These are phyloP conservation scores for Diaperis boleti DNA, from an alignment of 2,888 invertebrate genomes.

Conservation along the genomic window DNA sequence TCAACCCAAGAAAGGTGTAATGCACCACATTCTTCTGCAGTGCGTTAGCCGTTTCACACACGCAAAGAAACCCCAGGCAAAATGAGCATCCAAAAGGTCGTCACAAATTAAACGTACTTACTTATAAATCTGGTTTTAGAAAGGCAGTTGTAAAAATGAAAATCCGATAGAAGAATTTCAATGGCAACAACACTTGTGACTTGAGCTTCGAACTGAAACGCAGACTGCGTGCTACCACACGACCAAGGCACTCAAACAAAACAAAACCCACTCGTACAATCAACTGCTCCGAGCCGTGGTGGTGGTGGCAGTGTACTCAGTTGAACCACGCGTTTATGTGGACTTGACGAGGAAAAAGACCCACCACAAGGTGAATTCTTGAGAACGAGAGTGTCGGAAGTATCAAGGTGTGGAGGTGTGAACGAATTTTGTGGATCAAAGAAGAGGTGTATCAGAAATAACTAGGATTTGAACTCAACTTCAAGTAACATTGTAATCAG, in stretches of 20 bases:
- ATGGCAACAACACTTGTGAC: slow-evolving; percentile 13
- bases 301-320: slow-evolving; percentile 41
- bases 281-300: slow-evolving; percentile 30
- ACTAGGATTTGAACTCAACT: too few relatives aligned
- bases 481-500: too few relatives aligned
- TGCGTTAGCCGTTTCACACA: too few relatives aligned
- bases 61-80: too few relatives aligned
- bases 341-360: slow-evolving; percentile 5
- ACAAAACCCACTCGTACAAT: slow-evolving; percentile 34
- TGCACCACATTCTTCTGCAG: too few relatives aligned
- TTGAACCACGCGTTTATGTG: slow-evolving; percentile 28
- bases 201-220: slow-evolving; percentile 24
- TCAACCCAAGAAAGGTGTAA: too few relatives aligned
- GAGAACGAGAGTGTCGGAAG: not conserved
- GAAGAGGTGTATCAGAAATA: too few relatives aligned
- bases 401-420: too few relatives aligned
- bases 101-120: too few relatives aligned
- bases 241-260: slow-evolving; percentile 30
- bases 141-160: not conserved
- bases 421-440: too few relatives aligned
- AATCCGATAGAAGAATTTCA: slow-evolving; percentile 7
- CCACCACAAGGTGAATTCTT: slow-evolving; percentile 4
- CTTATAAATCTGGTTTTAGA: not conserved
- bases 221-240: slow-evolving; percentile 36
- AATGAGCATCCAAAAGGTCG: too few relatives aligned